Evolutionary conservation across 2,797 vertebrate genomes (phyloP).

Genomic region (Aeoliscus strigatus): DNA sequence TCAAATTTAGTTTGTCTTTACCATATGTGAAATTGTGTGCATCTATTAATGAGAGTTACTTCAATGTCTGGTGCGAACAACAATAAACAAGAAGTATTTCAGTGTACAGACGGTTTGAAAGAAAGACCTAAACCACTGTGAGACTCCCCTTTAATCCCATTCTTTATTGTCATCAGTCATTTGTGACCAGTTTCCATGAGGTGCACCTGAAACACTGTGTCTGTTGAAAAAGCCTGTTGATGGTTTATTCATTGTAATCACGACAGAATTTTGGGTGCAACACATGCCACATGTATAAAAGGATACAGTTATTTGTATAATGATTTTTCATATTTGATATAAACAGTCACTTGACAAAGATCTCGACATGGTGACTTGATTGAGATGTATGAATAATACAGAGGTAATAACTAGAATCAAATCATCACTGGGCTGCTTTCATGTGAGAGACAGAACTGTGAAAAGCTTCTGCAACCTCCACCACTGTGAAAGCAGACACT

Average conservation of each 20-base stretch:
- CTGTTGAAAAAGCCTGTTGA: conserved; percentile 77
- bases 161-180: neutral
- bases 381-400: conserved; percentile 49
- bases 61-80: too few relatives aligned
- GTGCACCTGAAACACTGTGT: conserved; percentile 37
- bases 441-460: conserved; percentile 39
- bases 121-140: neutral
- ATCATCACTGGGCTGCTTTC: conserved; percentile 37
- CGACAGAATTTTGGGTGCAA: conserved; percentile 77
- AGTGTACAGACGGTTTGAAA: neutral
- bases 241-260: conserved; percentile 82
- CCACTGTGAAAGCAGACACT: conserved; percentile 54
- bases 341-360: conserved; percentile 78
- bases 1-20: too few relatives aligned
- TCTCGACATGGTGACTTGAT: conserved; percentile 57
- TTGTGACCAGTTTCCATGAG: conserved; percentile 23
- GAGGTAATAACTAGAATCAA: conserved; percentile 21
- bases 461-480: conserved; percentile 57
- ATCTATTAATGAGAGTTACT: too few relatives aligned
- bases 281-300: conserved; percentile 85
- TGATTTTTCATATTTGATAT: conserved; percentile 71
- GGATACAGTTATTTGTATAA: conserved; percentile 74
- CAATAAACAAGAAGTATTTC: neutral
- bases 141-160: neutral
- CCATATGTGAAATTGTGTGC: too few relatives aligned